Percentiles rank a stretch among this genome's conserved stretches.
These are phyloP conservation scores for Rhopalosiphum padi DNA, from an alignment of 1,140 invertebrate genomes.

Conservation along the genomic window DNA sequence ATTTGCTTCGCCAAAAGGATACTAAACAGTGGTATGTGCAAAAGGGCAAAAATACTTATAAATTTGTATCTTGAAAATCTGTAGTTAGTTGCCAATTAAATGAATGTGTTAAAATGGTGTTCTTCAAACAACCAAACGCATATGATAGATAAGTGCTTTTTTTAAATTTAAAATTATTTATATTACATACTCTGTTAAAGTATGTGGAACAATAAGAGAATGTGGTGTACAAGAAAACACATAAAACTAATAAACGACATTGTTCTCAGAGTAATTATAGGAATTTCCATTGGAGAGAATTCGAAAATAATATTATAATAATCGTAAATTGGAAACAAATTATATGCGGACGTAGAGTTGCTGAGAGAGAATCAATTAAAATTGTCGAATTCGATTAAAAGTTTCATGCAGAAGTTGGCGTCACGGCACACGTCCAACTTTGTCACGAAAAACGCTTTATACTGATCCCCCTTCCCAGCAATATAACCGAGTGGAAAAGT, in stretches of 20 bases:
- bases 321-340: constrained; percentile 16
- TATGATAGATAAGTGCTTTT: neutral
- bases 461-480: neutral
- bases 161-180: neutral
- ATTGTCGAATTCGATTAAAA: neutral
- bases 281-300: neutral
- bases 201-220: neutral
- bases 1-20: too few species aligned
- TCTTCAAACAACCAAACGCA: neutral
- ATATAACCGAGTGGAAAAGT: neutral
- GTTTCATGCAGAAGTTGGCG: neutral
- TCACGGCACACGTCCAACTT: neutral
- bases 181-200: neutral
- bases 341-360: neutral
- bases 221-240: neutral
- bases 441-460: neutral
- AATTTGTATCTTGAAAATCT: neutral
- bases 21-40: too few species aligned
- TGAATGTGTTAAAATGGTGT: too few species aligned
- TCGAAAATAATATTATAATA: neutral
- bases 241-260: neutral
- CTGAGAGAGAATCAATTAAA: neutral
- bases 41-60: too few species aligned
- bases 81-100: neutral
- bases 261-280: too few species aligned